Conservation (phyloP, 2,113 vertebrate species). For the Progne subis region DNA sequence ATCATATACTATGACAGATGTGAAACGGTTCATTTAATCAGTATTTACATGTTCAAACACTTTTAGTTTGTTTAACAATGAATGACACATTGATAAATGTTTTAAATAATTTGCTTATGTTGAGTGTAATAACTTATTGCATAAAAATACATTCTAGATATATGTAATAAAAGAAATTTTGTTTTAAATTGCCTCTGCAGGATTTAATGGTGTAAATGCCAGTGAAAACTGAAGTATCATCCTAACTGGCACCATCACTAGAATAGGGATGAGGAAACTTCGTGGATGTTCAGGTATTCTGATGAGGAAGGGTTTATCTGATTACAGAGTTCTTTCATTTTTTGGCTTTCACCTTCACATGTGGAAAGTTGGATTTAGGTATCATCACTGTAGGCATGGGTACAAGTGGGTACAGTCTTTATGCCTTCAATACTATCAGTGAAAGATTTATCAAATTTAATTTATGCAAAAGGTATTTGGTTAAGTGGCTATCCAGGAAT, state of each 20-base stretch:
- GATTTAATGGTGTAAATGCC: not conserved
- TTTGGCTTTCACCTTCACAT: not conserved
- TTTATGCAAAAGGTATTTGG: not conserved
- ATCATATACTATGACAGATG: not conserved
- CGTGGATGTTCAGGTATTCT: not conserved
- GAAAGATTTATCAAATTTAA: not conserved
- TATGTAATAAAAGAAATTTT: not conserved
- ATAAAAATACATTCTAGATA: not conserved
- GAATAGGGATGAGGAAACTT: not conserved
- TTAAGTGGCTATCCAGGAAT: not conserved
- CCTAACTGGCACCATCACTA: too few relatives aligned
- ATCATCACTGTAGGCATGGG: accelerated
- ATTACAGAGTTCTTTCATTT: not conserved
- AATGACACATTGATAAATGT: not conserved
- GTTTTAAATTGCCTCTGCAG: not conserved
- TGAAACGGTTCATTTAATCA: not conserved
- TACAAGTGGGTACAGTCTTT: not conserved
- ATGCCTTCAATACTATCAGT: not conserved
- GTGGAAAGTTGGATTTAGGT: not conserved
- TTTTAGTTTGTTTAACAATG: not conserved
- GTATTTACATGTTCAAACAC: not conserved
- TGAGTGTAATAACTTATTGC: not conserved
- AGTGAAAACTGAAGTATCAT: not conserved
- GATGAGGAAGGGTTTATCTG: not conserved
- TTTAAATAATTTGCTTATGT: not conserved